Percentiles rank a stretch among this genome's conserved stretches.
These are phyloP conservation scores for Malaclemys terrapin DNA, from an alignment of 2,113 vertebrate species.

Conservation along the genomic window DNA sequence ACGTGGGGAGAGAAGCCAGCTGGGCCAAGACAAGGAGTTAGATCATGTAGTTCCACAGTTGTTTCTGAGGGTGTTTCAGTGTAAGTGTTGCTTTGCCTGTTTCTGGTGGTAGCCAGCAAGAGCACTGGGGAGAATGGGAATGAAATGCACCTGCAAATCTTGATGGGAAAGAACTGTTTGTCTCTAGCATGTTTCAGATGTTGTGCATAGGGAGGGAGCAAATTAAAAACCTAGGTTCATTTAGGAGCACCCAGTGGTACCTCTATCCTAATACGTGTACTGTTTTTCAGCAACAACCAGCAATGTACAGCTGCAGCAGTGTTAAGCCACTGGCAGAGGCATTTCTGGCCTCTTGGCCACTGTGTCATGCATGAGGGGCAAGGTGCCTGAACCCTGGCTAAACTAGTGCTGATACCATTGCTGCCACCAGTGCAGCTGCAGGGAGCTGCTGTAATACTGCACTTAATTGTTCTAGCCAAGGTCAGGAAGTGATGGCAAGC, in stretches of 20 bases:
- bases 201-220: not conserved
- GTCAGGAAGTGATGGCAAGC: not conserved
- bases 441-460: not conserved
- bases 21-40: not conserved
- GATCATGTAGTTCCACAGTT: not conserved
- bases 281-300: not conserved
- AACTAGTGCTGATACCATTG: not conserved
- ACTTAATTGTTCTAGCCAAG: not conserved
- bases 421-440: not conserved
- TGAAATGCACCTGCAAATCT: not conserved
- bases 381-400: fast-evolving
- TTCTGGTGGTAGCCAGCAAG: not conserved
- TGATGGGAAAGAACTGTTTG: fast-evolving
- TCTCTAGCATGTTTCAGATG: not conserved
- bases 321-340: not conserved
- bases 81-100: not conserved
- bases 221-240: fast-evolving
- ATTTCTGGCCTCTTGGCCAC: not conserved
- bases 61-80: not conserved
- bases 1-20: not conserved
- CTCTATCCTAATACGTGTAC: not conserved
- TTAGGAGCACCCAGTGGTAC: not conserved
- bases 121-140: not conserved
- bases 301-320: not conserved
- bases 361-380: not conserved